phyloP scores from a whole-genome alignment of 2,113 vertebrate species.

The Patagioenas fasciata region DNA sequence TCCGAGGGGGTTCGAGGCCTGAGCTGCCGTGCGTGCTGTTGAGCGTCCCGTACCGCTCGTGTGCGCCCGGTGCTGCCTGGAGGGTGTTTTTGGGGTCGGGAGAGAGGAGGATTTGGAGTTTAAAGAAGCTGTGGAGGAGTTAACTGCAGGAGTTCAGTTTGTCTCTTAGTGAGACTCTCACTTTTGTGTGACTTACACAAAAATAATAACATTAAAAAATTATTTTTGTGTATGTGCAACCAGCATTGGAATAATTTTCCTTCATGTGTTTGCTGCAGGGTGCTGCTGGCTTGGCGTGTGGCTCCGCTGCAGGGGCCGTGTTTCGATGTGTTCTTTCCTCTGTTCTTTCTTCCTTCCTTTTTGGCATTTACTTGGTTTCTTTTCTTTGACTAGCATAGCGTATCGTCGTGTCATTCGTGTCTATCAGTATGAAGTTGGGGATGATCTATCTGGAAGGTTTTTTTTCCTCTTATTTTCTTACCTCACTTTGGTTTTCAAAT shows the following conservation, averaged over 20 bases:
- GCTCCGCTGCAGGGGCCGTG: slow-evolving; percentile 11
- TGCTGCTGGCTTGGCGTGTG: slow-evolving; percentile 51
- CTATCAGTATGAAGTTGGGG: slow-evolving; percentile 98
- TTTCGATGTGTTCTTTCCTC: slow-evolving; percentile 53
- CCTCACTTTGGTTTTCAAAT: slow-evolving; percentile 77
- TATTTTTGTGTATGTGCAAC: neutral
- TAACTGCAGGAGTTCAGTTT: neutral
- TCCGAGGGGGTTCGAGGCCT: neutral
- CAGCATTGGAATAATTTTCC: neutral
- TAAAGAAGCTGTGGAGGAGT: neutral
- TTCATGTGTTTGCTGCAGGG: neutral
- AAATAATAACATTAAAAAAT: neutral
- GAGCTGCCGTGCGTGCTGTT: neutral
- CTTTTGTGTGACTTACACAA: neutral
- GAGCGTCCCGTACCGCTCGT: neutral
- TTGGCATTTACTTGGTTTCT: slow-evolving; percentile 80
- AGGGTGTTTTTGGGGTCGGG: neutral
- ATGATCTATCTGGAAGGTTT: slow-evolving; percentile 98
- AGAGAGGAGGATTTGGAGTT: neutral
- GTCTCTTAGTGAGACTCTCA: neutral
- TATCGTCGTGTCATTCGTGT: slow-evolving; percentile 96
- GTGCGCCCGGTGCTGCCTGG: neutral
- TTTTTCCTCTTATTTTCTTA: slow-evolving; percentile 83
- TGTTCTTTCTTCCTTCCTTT: slow-evolving; percentile 11
- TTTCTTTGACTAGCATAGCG: slow-evolving; percentile 92